Percentiles rank a stretch among this genome's conserved stretches.
Evolutionary conservation across 1,140 invertebrate species (phyloP).

Genomic region (Euglossa dilemma): DNA sequence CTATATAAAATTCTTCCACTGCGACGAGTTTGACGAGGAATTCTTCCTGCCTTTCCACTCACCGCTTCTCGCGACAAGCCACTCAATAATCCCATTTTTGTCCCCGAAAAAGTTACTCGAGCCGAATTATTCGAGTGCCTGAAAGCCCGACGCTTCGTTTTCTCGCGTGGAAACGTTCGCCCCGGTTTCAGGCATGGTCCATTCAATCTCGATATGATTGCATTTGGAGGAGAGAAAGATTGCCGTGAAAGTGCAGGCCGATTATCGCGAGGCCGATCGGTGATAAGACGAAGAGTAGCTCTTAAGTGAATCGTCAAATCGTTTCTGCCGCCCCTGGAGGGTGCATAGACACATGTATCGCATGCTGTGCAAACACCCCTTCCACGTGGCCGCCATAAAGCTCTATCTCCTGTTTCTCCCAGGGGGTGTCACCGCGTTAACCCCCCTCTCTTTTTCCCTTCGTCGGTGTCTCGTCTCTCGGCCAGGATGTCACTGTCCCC

Average conservation of each 20-base stretch:
- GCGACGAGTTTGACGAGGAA: no score
- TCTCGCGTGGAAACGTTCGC: not conserved
- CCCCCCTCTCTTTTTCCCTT: slow-evolving; percentile 34
- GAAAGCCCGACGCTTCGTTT: not conserved
- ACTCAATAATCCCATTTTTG: not conserved
- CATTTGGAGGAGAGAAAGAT: slow-evolving; percentile 39
- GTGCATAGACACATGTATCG: slow-evolving; percentile 79
- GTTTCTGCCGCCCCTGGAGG: slow-evolving; percentile 64
- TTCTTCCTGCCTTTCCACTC: no score
- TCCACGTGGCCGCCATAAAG: slow-evolving; percentile 51
- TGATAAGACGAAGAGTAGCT: slow-evolving; percentile 73
- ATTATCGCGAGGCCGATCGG: slow-evolving; percentile 63
- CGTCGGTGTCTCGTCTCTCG: slow-evolving; percentile 48
- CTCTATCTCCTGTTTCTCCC: slow-evolving; percentile 58
- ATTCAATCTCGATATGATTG: slow-evolving; percentile 33
- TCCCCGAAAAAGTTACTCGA: not conserved
- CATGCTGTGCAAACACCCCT: slow-evolving; percentile 79
- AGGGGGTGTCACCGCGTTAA: slow-evolving; percentile 45
- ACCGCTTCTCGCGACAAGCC: not conserved
- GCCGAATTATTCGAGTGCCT: slow-evolving; percentile 3
- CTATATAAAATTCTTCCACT: not conserved
- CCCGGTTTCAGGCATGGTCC: not conserved
- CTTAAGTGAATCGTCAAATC: slow-evolving; percentile 80
- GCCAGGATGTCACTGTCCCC: slow-evolving; percentile 11
- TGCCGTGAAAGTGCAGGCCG: slow-evolving; percentile 46